A percentile compares a stretch with the other conserved stretches of the same genome.
phyloP scores from a whole-genome alignment of 2,797 vertebrate genomes.

The Enteromius treurensis region DNA sequence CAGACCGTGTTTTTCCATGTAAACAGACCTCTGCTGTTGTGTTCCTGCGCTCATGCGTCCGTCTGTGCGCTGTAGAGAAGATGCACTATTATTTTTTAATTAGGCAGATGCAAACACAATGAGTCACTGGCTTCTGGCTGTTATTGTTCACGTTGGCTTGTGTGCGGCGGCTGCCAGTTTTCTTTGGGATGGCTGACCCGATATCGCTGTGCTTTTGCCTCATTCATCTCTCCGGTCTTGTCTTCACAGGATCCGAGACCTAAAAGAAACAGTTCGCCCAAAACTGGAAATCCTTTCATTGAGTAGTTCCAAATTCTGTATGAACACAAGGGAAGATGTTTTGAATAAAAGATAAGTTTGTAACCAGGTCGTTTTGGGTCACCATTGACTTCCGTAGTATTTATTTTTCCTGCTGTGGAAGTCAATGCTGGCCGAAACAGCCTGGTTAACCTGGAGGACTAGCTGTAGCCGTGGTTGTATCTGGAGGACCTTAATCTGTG shows the following conservation, averaged over 20 bases:
- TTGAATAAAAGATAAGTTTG: too few relatives aligned
- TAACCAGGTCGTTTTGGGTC: too few relatives aligned
- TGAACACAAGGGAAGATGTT: too few relatives aligned
- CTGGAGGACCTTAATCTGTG: neutral
- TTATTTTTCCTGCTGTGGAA: too few relatives aligned
- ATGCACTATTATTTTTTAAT: constrained; percentile 37
- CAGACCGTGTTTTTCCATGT: neutral
- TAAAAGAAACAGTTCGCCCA: too few relatives aligned
- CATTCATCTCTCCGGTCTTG: constrained; percentile 34
- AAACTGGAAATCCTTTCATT: too few relatives aligned
- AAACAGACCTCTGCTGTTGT: neutral
- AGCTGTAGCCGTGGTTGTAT: neutral
- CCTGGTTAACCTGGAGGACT: neutral
- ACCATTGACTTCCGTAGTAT: too few relatives aligned
- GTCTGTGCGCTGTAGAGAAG: neutral
- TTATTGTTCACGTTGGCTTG: constrained; percentile 48
- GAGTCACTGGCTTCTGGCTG: constrained; percentile 50
- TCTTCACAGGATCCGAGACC: constrained; percentile 40
- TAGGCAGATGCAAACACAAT: constrained; percentile 58
- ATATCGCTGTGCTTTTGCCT: neutral
- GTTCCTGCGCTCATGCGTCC: too few relatives aligned
- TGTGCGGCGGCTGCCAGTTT: constrained; percentile 51
- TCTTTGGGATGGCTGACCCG: constrained; percentile 53
- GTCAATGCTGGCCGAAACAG: too few relatives aligned
- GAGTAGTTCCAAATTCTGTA: too few relatives aligned